These are phyloP conservation scores for Sebastes glaucus DNA, from an alignment of 2,797 vertebrate species.

Conservation along the genomic window DNA sequence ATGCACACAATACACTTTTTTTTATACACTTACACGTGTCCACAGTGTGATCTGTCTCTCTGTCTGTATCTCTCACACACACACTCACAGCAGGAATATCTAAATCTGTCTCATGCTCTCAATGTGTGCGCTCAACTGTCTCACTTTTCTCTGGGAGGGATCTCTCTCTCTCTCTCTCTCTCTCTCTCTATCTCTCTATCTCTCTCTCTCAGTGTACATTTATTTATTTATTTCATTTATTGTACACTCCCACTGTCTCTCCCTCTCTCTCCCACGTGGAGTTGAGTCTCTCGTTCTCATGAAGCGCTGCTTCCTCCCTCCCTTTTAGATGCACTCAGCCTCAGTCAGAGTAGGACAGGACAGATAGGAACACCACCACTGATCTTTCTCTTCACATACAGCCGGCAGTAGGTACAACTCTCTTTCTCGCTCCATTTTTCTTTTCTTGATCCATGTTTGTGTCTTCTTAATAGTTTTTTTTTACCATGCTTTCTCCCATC, in stretches of 20 bases:
- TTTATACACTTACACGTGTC: neutral
- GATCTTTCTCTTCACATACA: constrained; percentile 36
- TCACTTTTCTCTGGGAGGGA: constrained; percentile 29
- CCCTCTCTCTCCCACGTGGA: constrained; percentile 35
- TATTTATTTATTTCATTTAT: neutral
- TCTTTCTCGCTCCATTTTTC: neutral
- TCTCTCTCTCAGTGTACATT: neutral
- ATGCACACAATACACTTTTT: neutral
- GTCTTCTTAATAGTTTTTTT: neutral
- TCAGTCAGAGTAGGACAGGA: constrained; percentile 59
- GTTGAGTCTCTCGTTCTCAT: constrained; percentile 22
- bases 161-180: constrained; percentile 13
- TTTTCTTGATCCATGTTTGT: neutral
- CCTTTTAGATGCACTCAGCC: constrained; percentile 42
- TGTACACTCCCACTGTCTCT: constrained; percentile 5
- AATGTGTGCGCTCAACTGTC: neutral
- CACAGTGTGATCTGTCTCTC: neutral
- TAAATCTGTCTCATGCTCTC: constrained; percentile 14
- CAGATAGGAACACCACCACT: constrained; percentile 31
- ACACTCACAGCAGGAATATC: constrained; percentile 9
- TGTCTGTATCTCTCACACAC: constrained; percentile 2
- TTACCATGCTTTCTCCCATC: neutral
- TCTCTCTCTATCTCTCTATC: too few species aligned
- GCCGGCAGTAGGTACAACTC: constrained; percentile 61
- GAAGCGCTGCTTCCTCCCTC: constrained; percentile 5